Evolutionary conservation across 2,888 invertebrate genomes (phyloP).

Genomic region (Antitype chi): DNA sequence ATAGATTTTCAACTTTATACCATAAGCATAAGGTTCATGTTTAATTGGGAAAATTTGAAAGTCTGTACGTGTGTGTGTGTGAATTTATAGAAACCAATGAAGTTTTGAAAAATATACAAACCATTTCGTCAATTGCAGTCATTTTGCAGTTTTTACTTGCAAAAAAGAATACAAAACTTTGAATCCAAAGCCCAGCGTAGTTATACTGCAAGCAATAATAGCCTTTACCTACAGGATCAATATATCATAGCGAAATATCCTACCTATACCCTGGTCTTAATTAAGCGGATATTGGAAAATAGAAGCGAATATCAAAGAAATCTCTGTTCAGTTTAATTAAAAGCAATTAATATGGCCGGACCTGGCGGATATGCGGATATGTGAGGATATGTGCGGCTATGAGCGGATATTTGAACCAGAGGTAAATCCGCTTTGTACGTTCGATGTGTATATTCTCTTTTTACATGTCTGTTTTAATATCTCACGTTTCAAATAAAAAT

Average conservation of each 20-base stretch:
- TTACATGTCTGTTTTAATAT: not conserved
- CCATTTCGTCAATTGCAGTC: no score
- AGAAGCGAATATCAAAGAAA: conserved; percentile 40
- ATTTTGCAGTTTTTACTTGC: not conserved
- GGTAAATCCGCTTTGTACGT: conserved; percentile 13
- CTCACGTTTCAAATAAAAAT: not conserved
- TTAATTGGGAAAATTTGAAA: no score
- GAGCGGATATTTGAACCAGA: conserved; percentile 29
- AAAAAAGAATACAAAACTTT: not conserved
- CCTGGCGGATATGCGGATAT: conserved; percentile 34
- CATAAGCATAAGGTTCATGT: no score
- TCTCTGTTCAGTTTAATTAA: conserved; percentile 52
- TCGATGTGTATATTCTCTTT: not conserved
- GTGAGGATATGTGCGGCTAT: conserved; percentile 31
- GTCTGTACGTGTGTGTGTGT: no score
- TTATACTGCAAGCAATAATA: not conserved
- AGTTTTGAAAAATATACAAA: no score
- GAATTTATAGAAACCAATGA: no score
- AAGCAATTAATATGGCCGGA: conserved; percentile 50
- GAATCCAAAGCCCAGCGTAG: not conserved
- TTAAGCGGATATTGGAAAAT: conserved; percentile 33
- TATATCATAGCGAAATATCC: not conserved
- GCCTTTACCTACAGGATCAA: no score
- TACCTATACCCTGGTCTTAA: conserved; percentile 5
- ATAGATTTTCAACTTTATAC: no score